Conservation (phyloP, 2,888 invertebrate genomes). For the Athrips mouffetella region DNA sequence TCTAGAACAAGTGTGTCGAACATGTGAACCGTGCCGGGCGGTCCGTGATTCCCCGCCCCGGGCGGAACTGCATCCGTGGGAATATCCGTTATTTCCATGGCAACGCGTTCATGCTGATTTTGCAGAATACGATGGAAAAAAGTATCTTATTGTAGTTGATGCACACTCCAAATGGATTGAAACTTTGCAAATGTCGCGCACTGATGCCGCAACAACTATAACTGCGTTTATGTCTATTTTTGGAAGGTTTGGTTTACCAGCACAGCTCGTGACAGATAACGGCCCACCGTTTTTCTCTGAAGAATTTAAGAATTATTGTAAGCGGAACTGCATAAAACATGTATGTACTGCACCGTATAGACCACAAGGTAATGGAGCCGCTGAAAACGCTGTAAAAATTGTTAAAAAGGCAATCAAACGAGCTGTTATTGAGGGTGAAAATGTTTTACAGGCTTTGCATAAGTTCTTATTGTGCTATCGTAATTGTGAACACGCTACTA, state of each 20-base stretch:
- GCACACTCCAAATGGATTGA: conserved; percentile 30
- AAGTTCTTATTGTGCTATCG: conserved; percentile 24
- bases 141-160: conserved; percentile 27
- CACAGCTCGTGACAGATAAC: conserved; percentile 20
- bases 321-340: conserved; percentile 16
- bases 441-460: conserved; percentile 18
- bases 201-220: conserved; percentile 14
- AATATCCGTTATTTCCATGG: conserved; percentile 25
- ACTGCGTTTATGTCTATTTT: conserved; percentile 8
- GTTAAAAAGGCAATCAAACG: conserved; percentile 25
- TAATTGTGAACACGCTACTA: conserved; percentile 23
- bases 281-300: conserved; percentile 18
- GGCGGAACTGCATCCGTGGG: conserved; percentile 21
- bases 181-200: conserved; percentile 18
- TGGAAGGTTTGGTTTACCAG: conserved; percentile 20
- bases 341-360: conserved; percentile 13
- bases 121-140: conserved; percentile 19
- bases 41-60: conserved; percentile 21
- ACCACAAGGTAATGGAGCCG: conserved; percentile 23
- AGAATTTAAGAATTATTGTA: conserved; percentile 20
- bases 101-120: conserved; percentile 26
- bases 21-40: conserved; percentile 15
- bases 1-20: conserved; percentile 10
- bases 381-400: conserved; percentile 27
- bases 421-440: conserved; percentile 17